Evolutionary conservation across 1,140 invertebrate species (phyloP), one percentile per base, ranked within the genome.

Genomic region (Macrobrachium nipponense): DNA sequence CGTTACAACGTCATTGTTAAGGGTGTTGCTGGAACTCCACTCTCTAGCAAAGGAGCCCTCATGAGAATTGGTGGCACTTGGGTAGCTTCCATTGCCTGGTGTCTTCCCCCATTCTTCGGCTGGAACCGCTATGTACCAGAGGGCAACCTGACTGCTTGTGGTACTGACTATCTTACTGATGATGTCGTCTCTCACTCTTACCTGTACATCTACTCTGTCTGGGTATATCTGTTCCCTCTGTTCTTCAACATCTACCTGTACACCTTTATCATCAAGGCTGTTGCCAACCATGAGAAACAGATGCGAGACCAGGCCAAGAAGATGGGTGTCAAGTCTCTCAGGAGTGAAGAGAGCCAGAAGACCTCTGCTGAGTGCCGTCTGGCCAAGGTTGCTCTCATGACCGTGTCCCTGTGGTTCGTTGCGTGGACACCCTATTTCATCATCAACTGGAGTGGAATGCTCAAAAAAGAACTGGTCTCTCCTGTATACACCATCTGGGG

Each of bases 1-100:
- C 23, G 68, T n/a, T 70, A 70, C 68, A 70, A 70, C 27, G 68
- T 70, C 20, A 70, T 70, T 15, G 68, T 70, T 27, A 70, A 70
- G 20, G 68, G 68, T 23, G 36, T 70, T 70, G 11, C 23, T 15
- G 68, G 68, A 70, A 70, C 23, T 12, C 68, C 68, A 2, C 68
- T 70, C 8, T n/a, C 68, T 10, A 36, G 23, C 6, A 43, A 43
- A 11, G 12, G 68, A 5, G 68, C 68, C 6, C 5, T 70, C 12
- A 23, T 70, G 12, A 70, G 36, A 14, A 70, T 70, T 43, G 12
- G 10, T 11, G 12, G 23, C 0, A 27, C 23, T 15, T 70, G 68
- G 68, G 20, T 70, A 8, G 17, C 68, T 17, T 4, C 20, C 68
- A 14, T 43, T 43, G 23, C 36, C 68, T 70, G 68, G 68, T 27